phyloP scores from a whole-genome alignment of 2,888 invertebrate species.

The Mesoligia furuncula region DNA sequence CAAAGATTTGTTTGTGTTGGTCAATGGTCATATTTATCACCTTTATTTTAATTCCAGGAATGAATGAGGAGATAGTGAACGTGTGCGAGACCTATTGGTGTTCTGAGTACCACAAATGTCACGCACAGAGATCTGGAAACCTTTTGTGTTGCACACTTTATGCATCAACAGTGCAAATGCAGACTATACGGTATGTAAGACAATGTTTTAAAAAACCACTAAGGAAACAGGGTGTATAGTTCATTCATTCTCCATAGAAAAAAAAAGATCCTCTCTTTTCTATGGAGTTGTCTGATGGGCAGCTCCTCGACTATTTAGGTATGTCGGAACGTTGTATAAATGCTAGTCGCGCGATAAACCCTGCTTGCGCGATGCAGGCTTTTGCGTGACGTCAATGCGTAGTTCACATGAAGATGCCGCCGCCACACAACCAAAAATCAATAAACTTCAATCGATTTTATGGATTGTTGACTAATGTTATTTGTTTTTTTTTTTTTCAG shows the following conservation, averaged over 20 bases:
- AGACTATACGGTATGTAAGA: conserved; percentile 92
- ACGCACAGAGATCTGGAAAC: conserved; percentile 92
- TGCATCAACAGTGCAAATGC: conserved; percentile 93
- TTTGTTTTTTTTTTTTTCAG: conserved; percentile 73
- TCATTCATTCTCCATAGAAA: background rate
- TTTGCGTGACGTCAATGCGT: background rate
- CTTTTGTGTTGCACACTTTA: conserved; percentile 94
- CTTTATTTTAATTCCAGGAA: conserved; percentile 24
- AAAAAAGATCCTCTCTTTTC: background rate
- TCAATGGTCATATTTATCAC: background rate
- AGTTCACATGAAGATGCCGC: background rate
- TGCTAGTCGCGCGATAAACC: too few species aligned
- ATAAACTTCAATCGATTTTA: background rate
- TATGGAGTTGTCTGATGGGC: background rate
- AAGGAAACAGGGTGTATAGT: background rate
- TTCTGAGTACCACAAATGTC: conserved; percentile 96
- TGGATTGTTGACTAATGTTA: background rate
- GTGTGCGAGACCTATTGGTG: conserved; percentile 94
- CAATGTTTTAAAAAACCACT: background rate
- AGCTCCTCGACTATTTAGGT: background rate
- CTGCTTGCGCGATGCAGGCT: too few species aligned
- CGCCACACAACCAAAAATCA: background rate
- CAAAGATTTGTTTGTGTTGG: background rate
- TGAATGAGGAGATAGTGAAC: conserved; percentile 61
- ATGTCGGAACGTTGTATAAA: background rate